Conservation (phyloP, 2,888 invertebrate genomes). For the Smittia aterrima region DNA sequence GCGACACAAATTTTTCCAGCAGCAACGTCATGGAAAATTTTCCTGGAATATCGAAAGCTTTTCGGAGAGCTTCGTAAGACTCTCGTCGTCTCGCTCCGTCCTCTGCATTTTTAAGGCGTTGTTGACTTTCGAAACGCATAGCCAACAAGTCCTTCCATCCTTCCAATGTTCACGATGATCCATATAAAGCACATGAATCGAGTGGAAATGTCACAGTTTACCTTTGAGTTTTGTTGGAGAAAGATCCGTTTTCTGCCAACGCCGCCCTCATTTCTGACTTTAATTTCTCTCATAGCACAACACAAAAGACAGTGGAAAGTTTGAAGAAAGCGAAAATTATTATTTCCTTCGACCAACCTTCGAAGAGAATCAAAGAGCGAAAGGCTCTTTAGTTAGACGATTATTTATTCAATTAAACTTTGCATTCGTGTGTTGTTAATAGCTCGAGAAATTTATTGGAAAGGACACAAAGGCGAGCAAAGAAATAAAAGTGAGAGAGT, state of each 20-base stretch:
- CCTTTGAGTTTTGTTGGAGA: constrained; percentile 39
- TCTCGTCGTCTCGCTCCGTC: neutral
- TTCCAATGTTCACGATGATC: neutral
- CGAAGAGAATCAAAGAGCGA: neutral
- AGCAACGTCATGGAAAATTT: no score
- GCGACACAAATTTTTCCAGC: neutral
- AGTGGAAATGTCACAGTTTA: constrained; percentile 30
- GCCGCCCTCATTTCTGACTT: neutral
- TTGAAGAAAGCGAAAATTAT: neutral
- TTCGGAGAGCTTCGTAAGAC: neutral
- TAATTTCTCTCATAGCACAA: neutral
- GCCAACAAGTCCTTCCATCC: constrained; percentile 27
- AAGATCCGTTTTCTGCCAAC: constrained; percentile 34
- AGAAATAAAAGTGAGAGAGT: neutral
- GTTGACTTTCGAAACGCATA: constrained; percentile 27
- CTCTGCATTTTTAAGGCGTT: constrained; percentile 28
- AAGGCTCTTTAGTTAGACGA: neutral
- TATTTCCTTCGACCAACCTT: neutral
- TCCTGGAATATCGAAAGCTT: neutral
- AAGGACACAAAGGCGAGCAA: neutral
- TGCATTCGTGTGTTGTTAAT: neutral
- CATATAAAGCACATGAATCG: constrained; percentile 26
- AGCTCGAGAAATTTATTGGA: neutral
- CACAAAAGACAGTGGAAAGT: neutral
- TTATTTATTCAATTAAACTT: neutral